Conservation (phyloP, 2,888 invertebrate species). For the Tolmerus cingulatus region DNA sequence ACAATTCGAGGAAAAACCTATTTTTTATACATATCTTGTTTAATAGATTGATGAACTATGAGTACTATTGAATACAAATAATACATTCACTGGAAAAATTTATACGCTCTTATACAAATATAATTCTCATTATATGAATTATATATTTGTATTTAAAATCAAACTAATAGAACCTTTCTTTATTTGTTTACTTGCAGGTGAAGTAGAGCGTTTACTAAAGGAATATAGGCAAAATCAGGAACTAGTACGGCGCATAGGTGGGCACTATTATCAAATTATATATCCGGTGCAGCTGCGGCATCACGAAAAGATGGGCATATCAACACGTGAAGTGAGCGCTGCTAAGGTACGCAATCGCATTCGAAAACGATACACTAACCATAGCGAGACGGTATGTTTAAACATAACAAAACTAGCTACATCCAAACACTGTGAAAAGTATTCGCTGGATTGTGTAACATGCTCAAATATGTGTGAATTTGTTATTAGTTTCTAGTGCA, state of each 20-base stretch:
- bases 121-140: not conserved
- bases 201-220: conserved; percentile 89
- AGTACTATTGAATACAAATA: not conserved
- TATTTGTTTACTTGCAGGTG: conserved; percentile 69
- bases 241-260: conserved; percentile 88
- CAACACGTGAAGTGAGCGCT: conserved; percentile 88
- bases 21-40: not conserved
- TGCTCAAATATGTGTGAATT: not conserved
- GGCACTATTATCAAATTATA: conserved; percentile 92
- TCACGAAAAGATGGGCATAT: conserved; percentile 96
- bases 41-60: not conserved
- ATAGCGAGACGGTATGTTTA: conserved; percentile 66
- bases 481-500: not conserved
- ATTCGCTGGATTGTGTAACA: not conserved
- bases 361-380: conserved; percentile 60
- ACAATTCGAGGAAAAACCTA: not conserved
- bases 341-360: conserved; percentile 78
- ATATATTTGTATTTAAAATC: too few relatives aligned
- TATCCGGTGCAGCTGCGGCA: conserved; percentile 93
- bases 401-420: conserved; percentile 48
- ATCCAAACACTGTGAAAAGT: not conserved
- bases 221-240: conserved; percentile 93
- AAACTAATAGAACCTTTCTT: not conserved
- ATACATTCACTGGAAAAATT: too few relatives aligned
- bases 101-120: too few relatives aligned